Base-by-base conservation (phyloP, 2,113 vertebrate species). In the Scolopax mira region DNA sequence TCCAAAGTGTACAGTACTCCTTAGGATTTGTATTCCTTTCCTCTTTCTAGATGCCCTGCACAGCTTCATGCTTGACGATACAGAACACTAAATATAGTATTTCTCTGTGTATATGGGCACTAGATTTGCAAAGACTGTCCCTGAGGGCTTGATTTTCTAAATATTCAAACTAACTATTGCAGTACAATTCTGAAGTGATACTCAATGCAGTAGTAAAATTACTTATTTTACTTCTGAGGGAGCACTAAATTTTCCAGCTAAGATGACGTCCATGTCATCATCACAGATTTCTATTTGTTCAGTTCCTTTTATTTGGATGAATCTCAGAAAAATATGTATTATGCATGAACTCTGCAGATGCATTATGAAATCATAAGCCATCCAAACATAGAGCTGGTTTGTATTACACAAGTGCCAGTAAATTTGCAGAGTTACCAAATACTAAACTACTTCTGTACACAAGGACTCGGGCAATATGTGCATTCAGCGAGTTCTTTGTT, bases 401-500 rank as follows among this genome's bases (percentile, higher is more conserved):
- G 33, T 85, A 30, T 87, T 83, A 48, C 51, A 80, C n/a, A 88
- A 89, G n/a, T 77, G 55, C 37, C 62, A 89, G 62, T 91, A 73
- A 85, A 77, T 94, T 77, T 88, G 51, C 62, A 35, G 58, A 81
- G 46, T 93, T 91, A 70, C 24, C 79, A 83, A 79, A 89, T 85
- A 70, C 62, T 77, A 35, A 94, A 60, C 33, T 42, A 30, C 48
- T 90, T 71, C 54, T 71, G 25, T 73, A 55, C 23, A 30, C 51
- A 66, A 65, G 41, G n/a, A 69, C 58, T 39, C 27, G 79, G 64
- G 8, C 62, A 81, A 4, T 70, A 61, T 49, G 51, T 73, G 21
- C 23, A n/a, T 73, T 94, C 85, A 85, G 64, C 58, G 93, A 85
- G 46, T 93, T 90, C 55, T 90, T 94, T 73, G 55, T 80, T 95